Evolutionary conservation across 2,888 invertebrate genomes (phyloP), one percentile per base, ranked within the genome.

Genomic region (Drosophila macrospina): DNA sequence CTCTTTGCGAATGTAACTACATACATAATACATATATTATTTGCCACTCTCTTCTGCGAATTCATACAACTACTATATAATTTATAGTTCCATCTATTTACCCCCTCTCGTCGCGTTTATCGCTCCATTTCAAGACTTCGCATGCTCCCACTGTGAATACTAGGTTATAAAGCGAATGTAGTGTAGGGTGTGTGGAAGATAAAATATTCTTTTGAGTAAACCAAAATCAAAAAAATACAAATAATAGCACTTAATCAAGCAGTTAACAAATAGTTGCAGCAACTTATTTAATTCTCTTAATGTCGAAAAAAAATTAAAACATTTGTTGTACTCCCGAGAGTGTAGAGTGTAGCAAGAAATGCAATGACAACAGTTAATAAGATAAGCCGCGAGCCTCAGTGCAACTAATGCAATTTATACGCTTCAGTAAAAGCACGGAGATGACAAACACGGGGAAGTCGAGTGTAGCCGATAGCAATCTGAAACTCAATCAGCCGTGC

Each of bases 401-500:
- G 83, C 71, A 72, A 61, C 79, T 78, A 67, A 88, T 71, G 70
- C 74, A 86, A 88, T 85, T 83, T 74, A 57, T 69, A 15, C 45
- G 65, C 62, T 41, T 56, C 37, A 50, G 28, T 24, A 50, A 54
- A 8, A 61, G 45, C 42, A 51, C 50, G 26, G 44, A 30, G 36
- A 59, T 64, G 44, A 62, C 72, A 59, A 56, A 13, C 54, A 64
- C 20, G 2, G 45, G 26, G 13, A 61, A 61, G 61, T 56, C 54
- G 34, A 60, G 41, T 67, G 56, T 28, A 62, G 66, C 61, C 68
- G 59, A 69, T 42, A 66, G 76, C 76, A 72, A 83, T 69, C 71
- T 67, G 56, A 84, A 88, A 86, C 86, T 78, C 84, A 85, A 88
- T 85, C 87, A 88, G 45, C 71, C 70, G 71, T 80, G 76, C 51